Evolutionary conservation across 2,888 invertebrate species (phyloP).

Genomic region (Kryphioiulus occultus): DNA sequence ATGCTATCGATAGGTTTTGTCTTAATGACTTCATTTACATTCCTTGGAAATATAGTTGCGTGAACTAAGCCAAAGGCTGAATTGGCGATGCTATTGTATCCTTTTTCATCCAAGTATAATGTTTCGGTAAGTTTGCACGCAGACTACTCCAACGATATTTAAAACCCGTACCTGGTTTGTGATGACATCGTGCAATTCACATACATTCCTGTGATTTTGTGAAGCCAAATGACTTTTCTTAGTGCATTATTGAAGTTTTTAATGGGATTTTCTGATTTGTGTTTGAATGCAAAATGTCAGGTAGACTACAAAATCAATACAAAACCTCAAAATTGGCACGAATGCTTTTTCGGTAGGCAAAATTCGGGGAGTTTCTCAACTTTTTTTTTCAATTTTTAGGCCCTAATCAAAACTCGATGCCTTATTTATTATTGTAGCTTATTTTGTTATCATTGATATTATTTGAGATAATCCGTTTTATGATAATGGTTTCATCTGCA

Average conservation of each 20-base stretch:
- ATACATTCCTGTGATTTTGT: constrained; percentile 20
- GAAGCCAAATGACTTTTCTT: constrained; percentile 14
- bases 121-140: neutral
- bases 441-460: neutral
- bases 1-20: neutral
- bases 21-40: neutral
- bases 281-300: neutral
- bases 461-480: neutral
- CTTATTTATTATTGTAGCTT: neutral
- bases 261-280: neutral
- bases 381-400: neutral
- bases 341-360: neutral
- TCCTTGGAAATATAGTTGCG: neutral
- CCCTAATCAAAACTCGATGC: neutral
- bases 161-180: neutral
- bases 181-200: constrained; percentile 6
- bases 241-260: neutral
- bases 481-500: too few species aligned
- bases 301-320: neutral
- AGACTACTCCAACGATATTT: neutral
- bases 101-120: neutral
- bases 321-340: neutral
- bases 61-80: neutral
- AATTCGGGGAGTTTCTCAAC: neutral
- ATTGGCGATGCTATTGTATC: neutral